These are phyloP conservation scores for Nothoprocta perdicaria DNA, from an alignment of 2,113 vertebrate species.

Conservation along the genomic window DNA sequence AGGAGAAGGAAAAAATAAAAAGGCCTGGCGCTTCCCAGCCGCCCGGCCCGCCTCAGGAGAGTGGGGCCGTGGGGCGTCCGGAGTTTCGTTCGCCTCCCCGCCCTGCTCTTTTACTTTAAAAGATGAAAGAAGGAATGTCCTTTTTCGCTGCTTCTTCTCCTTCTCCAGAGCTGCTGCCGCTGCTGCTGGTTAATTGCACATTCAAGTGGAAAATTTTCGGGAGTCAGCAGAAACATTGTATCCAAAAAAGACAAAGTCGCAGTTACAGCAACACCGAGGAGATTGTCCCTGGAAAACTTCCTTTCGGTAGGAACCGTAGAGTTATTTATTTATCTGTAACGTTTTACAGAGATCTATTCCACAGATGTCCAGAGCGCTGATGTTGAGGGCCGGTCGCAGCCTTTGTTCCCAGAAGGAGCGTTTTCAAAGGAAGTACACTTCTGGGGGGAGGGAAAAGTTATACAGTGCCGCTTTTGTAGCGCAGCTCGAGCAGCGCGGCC, in stretches of 20 bases:
- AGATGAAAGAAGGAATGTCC: constrained; percentile 89
- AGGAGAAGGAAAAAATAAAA: not conserved
- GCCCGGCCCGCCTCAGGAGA: constrained; percentile 10
- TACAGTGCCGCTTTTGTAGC: constrained; percentile 62
- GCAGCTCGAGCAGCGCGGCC: constrained; percentile 33
- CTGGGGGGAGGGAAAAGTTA: constrained; percentile 56
- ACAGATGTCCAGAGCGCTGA: constrained; percentile 7
- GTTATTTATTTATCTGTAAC: constrained; percentile 55
- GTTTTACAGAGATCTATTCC: not conserved
- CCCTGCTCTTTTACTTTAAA: constrained; percentile 7
- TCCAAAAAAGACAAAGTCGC: constrained; percentile 92
- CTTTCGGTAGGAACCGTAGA: constrained; percentile 80
- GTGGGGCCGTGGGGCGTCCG: not conserved
- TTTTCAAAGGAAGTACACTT: constrained; percentile 69
- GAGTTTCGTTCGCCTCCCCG: not conserved
- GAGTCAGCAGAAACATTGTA: constrained; percentile 88
- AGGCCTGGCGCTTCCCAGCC: not conserved
- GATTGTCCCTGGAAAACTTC: constrained; percentile 83
- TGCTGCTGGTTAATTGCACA: constrained; percentile 88
- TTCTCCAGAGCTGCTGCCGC: constrained; percentile 83
- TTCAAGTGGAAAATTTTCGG: constrained; percentile 90
- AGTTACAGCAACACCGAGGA: constrained; percentile 80
- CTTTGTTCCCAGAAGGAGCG: constrained; percentile 76
- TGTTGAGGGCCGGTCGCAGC: constrained; percentile 69
- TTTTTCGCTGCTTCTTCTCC: constrained; percentile 85